Evolutionary conservation across 2,797 vertebrate genomes (phyloP).

Genomic region (Esox lucius): DNA sequence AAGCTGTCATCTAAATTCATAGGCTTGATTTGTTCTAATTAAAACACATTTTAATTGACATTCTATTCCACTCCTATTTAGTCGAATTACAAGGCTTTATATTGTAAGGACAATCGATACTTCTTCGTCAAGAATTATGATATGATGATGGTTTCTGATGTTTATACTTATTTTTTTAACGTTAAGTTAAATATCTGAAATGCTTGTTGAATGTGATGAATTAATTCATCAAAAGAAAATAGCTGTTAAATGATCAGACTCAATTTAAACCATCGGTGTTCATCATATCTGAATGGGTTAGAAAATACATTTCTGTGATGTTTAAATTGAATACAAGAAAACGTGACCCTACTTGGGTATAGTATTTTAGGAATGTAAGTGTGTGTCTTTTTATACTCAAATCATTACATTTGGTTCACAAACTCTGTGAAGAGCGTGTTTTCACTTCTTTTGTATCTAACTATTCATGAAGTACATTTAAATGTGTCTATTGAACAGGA

Average conservation of each 20-base stretch:
- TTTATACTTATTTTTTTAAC: neutral
- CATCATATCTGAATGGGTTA: neutral
- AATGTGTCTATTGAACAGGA: neutral
- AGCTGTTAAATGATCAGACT: neutral
- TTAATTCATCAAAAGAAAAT: slow-evolving; percentile 19
- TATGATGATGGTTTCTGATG: neutral
- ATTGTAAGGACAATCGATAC: slow-evolving; percentile 29
- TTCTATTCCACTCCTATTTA: slow-evolving; percentile 37
- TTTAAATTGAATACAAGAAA: neutral
- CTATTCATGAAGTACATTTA: slow-evolving; percentile 3
- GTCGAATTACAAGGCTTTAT: slow-evolving; percentile 29
- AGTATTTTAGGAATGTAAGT: neutral
- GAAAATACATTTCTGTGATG: neutral
- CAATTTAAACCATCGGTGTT: neutral
- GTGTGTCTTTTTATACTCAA: neutral
- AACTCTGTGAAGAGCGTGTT: slow-evolving; percentile 6
- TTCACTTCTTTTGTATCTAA: neutral
- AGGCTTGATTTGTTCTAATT: slow-evolving; percentile 44
- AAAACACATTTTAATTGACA: slow-evolving; percentile 26
- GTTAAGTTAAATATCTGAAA: slow-evolving; percentile 4
- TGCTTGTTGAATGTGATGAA: slow-evolving; percentile 1
- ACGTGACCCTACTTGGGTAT: neutral
- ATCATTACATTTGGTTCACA: slow-evolving; percentile 13
- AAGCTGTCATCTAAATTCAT: slow-evolving; percentile 63
- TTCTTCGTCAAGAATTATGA: neutral